These are phyloP conservation scores for Metalampra italica DNA, from an alignment of 2,888 invertebrate genomes.

Conservation along the genomic window DNA sequence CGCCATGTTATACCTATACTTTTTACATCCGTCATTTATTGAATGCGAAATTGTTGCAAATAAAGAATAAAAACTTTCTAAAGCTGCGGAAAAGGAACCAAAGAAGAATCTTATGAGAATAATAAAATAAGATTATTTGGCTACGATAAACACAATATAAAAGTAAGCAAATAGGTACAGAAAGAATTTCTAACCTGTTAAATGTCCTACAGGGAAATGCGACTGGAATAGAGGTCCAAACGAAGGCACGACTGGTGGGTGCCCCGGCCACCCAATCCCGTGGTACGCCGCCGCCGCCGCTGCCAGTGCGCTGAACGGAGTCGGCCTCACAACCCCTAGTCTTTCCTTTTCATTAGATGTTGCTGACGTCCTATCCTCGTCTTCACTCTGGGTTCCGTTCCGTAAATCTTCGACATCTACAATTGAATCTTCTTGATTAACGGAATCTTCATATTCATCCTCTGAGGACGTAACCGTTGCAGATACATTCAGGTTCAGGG, in stretches of 20 bases:
- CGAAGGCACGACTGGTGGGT: slow-evolving; percentile 77
- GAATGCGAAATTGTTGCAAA: too few species aligned
- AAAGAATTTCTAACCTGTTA: slow-evolving; percentile 59
- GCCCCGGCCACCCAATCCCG: slow-evolving; percentile 79
- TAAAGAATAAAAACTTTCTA: too few species aligned
- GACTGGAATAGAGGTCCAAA: slow-evolving; percentile 84
- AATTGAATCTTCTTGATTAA: slow-evolving; percentile 82
- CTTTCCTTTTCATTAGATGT: slow-evolving; percentile 50
- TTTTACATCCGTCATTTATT: too few species aligned
- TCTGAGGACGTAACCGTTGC: slow-evolving; percentile 75
- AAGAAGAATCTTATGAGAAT: too few species aligned
- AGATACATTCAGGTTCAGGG: slow-evolving; percentile 69
- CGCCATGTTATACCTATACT: too few species aligned
- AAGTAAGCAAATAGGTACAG: too few species aligned
- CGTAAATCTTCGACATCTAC: slow-evolving; percentile 90
- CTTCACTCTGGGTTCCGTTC: slow-evolving; percentile 72
- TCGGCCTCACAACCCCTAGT: slow-evolving; percentile 84
- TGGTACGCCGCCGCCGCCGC: slow-evolving; percentile 85
- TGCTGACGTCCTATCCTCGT: slow-evolving; percentile 54
- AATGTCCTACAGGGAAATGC: slow-evolving; percentile 74
- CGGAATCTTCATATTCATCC: slow-evolving; percentile 84
- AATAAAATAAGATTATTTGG: too few species aligned
- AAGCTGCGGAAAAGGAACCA: too few species aligned
- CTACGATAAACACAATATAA: too few species aligned
- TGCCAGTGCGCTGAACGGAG: slow-evolving; percentile 84